Conservation (phyloP, 2,113 vertebrate genomes). For the Mormyrus lacerda region DNA sequence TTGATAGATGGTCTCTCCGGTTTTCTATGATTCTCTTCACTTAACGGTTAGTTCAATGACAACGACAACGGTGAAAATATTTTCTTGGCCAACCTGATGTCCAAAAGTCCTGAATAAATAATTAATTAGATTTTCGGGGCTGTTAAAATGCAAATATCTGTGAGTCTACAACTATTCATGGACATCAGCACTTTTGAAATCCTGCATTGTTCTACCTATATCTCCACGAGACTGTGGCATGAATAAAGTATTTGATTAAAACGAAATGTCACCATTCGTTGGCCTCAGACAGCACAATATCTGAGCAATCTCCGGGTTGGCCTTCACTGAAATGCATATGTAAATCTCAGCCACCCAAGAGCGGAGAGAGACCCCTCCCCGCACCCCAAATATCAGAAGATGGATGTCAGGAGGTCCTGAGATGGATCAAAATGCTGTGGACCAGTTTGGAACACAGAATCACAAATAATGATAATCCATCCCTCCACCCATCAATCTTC, state of each 20-base stretch:
- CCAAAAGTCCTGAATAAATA: slow-evolving; percentile 38
- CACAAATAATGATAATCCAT: background rate
- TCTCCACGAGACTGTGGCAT: slow-evolving; percentile 31
- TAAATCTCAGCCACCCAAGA: slow-evolving; percentile 48
- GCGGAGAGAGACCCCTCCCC: slow-evolving; percentile 20
- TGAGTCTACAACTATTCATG: slow-evolving; percentile 35
- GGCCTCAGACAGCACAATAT: slow-evolving; percentile 33
- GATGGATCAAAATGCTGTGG: slow-evolving; percentile 36
- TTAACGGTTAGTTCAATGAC: slow-evolving; percentile 18
- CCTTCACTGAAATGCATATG: slow-evolving; percentile 30
- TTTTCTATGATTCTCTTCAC: slow-evolving; percentile 12
- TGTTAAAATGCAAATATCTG: slow-evolving; percentile 43
- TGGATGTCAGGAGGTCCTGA: slow-evolving; percentile 10
- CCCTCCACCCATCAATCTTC: background rate
- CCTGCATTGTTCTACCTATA: slow-evolving; percentile 26
- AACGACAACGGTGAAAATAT: background rate
- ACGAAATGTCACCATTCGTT: slow-evolving; percentile 44
- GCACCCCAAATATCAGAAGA: slow-evolving; percentile 51
- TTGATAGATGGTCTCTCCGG: background rate
- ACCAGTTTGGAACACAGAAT: slow-evolving; percentile 35
- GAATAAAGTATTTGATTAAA: slow-evolving; percentile 43
- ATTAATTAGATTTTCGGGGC: slow-evolving; percentile 33
- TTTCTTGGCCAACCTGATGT: slow-evolving; percentile 22
- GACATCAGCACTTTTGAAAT: slow-evolving; percentile 38
- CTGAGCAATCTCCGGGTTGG: slow-evolving; percentile 20